Evolutionary conservation across 1,140 invertebrate species (phyloP), one percentile per base, ranked within the genome.

Genomic region (Cyclargus thomasi): DNA sequence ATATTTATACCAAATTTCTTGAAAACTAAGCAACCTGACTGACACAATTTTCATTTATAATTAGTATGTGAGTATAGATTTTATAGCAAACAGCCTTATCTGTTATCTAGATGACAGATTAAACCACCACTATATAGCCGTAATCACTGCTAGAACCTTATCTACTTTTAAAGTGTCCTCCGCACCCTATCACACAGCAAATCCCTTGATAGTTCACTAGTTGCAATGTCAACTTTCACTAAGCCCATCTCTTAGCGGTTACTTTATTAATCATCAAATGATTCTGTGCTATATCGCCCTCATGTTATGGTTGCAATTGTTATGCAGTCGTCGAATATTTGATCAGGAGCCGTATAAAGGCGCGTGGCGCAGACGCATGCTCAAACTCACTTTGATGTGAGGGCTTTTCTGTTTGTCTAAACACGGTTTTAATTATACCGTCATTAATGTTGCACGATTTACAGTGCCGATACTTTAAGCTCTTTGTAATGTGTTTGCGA

Each of bases 401-500:
- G 67, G 71, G 73, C 79, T 78, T 81, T 79, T 72, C 70, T 85
- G 83, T 85, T 88, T 88, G 77, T 82, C 75, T 82, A 85, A 85
- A 84, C 80, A 74, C 75, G 76, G 72, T 69, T 85, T 85, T 86
- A 84, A 88, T 88, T 86, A 88, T 80, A 80, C 77, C 71, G 75
- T 84, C 84, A 86, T 88, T 86, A 85, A 84, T 86, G 80, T 86
- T 83, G 77, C 79, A 88, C 83, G 83, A 86, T 86, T 86, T 85
- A 80, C 79, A 74, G 68, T 70, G 67, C 69, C 72, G 74, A 76
- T 74, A 74, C 69, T 67, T 53, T 69, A 69, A 36, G 47, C 67
- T 63, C 29, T 20, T 1, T 59, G 55, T 20, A 21, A 59, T 59
- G 18, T 20, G 55, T 21, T 59, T 59, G 55, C 55, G 53, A 67